Evolutionary conservation across 2,888 invertebrate species (phyloP), one percentile per base, ranked within the genome.

Genomic region (Hermodice carunculata): DNA sequence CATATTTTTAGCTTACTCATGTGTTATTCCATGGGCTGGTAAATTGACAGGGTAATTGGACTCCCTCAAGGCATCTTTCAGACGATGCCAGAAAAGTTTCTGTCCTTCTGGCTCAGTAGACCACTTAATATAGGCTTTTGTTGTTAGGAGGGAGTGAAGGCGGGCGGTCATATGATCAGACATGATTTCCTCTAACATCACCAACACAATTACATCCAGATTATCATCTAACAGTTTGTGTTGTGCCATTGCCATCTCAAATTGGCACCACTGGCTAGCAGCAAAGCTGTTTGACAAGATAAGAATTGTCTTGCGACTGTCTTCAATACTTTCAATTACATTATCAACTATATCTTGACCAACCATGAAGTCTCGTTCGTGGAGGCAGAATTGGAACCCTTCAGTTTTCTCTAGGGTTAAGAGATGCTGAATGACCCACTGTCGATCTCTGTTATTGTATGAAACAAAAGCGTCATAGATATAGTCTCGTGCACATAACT

Each of bases 301-400:
- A 62, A 92, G 83, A 85, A 92, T 88, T 0, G 92, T 88, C 4
- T 89, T 88, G 22, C 89, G 86, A 0, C 92, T 92, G 1, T 89
- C 87, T 73, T 91, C 91, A 89, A 92, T 91, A 76, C 91, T 90
- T 0, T 90, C 89, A 0, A 91, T 89, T 69, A 92, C 92, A 73
- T 92, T 92, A 78, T 92, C 91, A 67, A 91, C 81, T 63, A 92
- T 92, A 3, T 90, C 89, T 0, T 90, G 86, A 0, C 92, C 92
- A n/a, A 91, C 90, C 89, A 90, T 89, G 80, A 92, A 92, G 76
- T 92, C 92, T 48, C 92, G 87, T 78, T 92, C 91, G 70, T 92
- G 92, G 3, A 92, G 84, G 74, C 92, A 92, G 0, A 91, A 89
- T 51, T 89, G 90, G 70, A 91, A 86, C 6, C 26, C 44, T 17